Base-by-base conservation (phyloP, 1,140 invertebrate species). In the Maconellicoccus hirsutus region DNA sequence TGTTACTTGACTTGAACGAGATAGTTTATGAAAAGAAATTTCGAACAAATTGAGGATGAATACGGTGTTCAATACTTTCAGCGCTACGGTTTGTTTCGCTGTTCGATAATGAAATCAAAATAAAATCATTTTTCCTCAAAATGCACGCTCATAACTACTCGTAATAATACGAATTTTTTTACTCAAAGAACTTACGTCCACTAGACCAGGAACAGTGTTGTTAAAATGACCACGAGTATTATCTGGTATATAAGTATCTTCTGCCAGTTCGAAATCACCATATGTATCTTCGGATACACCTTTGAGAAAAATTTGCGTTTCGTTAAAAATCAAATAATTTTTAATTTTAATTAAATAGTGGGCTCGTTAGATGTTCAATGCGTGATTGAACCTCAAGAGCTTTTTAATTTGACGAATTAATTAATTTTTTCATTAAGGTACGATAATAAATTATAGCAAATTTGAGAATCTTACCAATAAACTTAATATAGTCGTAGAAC, bases 101-200 rank as follows among this genome's bases (percentile, higher is more conserved):
- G n/a, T n/a, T n/a, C n/a, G n/a, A n/a, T n/a, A n/a, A n/a, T n/a
- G n/a, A n/a, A n/a, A n/a, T n/a, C n/a, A n/a, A n/a, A n/a, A n/a
- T n/a, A n/a, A n/a, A n/a, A n/a, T n/a, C n/a, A n/a, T n/a, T n/a
- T n/a, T n/a, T n/a, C n/a, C n/a, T n/a, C n/a, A n/a, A n/a, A n/a
- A n/a, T n/a, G n/a, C n/a, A n/a, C n/a, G n/a, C n/a, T n/a, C n/a
- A n/a, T n/a, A n/a, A n/a, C n/a, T n/a, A n/a, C n/a, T n/a, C n/a
- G n/a, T n/a, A n/a, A n/a, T n/a, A n/a, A n/a, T n/a, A n/a, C n/a
- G n/a, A n/a, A n/a, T n/a, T n/a, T n/a, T n/a, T n/a, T n/a, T n/a
- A n/a, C n/a, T n/a, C n/a, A 66, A n/a, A 72, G 26, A 27, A 74
- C 75, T 75, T 74, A 78, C 77, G 74, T 78, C 77, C 59, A 76